Percentiles rank a stretch among this genome's conserved stretches.
These are phyloP conservation scores for Pterocles gutturalis DNA, from an alignment of 2,113 vertebrate genomes.

Conservation along the genomic window DNA sequence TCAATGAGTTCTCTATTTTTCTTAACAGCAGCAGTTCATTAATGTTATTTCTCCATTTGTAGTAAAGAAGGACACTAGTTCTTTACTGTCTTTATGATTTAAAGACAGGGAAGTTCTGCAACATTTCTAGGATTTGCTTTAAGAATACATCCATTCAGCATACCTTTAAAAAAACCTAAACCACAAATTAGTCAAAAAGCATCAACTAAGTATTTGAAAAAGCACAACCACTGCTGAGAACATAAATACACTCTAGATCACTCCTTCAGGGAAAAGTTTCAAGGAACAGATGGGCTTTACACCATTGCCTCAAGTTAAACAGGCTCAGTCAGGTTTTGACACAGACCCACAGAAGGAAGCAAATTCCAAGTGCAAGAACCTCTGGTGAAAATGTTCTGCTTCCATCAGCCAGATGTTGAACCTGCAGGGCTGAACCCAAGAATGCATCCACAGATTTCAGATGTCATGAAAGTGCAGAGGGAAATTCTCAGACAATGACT, in stretches of 20 bases:
- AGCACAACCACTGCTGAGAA: conserved; percentile 32
- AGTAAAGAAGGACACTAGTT: neutral
- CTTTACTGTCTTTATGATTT: neutral
- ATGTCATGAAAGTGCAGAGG: neutral
- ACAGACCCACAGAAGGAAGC: conserved; percentile 38
- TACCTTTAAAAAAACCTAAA: neutral
- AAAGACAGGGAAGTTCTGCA: neutral
- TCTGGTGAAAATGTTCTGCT: conserved; percentile 48
- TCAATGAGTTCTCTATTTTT: neutral
- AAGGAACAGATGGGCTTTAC: conserved; percentile 73
- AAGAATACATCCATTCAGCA: neutral
- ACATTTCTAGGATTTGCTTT: neutral
- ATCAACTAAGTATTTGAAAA: conserved; percentile 43
- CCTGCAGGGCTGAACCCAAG: conserved; percentile 26
- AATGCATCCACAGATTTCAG: neutral
- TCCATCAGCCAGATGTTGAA: conserved; percentile 59
- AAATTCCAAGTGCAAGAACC: conserved; percentile 57
- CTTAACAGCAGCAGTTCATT: neutral
- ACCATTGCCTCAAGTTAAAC: conserved; percentile 59
- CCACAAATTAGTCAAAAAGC: neutral
- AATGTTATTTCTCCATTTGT: neutral
- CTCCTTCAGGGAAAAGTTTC: conserved; percentile 50
- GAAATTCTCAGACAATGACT: neutral
- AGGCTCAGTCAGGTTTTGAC: conserved; percentile 70
- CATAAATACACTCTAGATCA: conserved; percentile 41